Base-by-base conservation (phyloP, 2,797 vertebrate species). In the Monodelphis domestica region DNA sequence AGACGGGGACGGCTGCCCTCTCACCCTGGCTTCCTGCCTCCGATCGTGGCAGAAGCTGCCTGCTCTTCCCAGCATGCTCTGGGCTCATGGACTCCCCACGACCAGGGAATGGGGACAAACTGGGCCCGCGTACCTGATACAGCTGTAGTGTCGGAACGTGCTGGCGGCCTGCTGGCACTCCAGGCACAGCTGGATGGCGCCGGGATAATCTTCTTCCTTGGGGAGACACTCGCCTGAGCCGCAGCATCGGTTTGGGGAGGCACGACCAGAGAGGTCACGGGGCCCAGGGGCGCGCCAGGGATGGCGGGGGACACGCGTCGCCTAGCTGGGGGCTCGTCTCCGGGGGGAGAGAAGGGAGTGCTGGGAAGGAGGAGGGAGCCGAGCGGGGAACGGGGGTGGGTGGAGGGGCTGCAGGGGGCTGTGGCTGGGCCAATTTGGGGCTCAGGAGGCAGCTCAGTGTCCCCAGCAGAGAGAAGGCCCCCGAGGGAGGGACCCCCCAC, bases 121-220 rank as follows among this genome's bases (percentile, higher is more conserved):
- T 28, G 29, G 29, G 1, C 93, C 56, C 38, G 84, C 93, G 93
- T 98, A 99, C 99, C 99, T 99, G 98, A 99, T 99, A 97, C 99
- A 99, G 98, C 99, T 99, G 98, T 99, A 99, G 99, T 99, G 99
- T 98, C 99, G 99, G 98, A 99, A 99, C 94, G 99, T 99, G 98
- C 99, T 99, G 97, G 99, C 99, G 78, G 99, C 99, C 97, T 99
- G 99, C 97, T 99, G 99, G 97, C 99, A 99, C 98, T 99, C 99
- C 97, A 99, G 98, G 95, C 99, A 99, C 91, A 99, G 98, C 97
- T 99, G 99, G 98, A 99, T 99, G 91, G 99, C 99, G 97, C 99
- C 99, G 95, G 99, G 99, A 96, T 99, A 99, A 98, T 99, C 99
- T 98, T 99, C 99, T 97, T 99, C 99, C 99, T 99, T 95, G 57